Conservation (phyloP, 2,113 vertebrate species). For the Sinocyclocheilus grahami region DNA sequence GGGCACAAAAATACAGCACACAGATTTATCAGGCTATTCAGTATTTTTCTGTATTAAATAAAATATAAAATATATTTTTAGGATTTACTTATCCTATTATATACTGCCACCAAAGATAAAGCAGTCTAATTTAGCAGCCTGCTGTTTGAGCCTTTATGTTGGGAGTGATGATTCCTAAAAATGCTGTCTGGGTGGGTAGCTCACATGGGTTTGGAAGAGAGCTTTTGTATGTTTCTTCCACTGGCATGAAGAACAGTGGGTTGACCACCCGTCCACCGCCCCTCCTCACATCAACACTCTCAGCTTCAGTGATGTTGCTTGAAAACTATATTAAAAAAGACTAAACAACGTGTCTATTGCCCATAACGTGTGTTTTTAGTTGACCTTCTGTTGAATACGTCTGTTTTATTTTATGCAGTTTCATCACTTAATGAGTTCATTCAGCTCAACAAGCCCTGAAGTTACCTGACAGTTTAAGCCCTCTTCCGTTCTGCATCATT, state of each 20-base stretch:
- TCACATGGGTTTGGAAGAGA: not conserved
- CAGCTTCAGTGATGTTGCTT: not conserved
- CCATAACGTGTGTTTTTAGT: not conserved
- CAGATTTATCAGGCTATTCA: no score
- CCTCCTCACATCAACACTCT: not conserved
- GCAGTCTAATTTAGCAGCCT: not conserved
- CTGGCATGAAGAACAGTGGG: not conserved
- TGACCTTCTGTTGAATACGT: not conserved
- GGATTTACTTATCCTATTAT: not conserved
- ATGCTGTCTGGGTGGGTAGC: not conserved
- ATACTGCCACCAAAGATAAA: no score
- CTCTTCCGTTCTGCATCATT: slow-evolving; percentile 8
- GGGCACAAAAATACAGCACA: no score
- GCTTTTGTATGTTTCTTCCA: not conserved
- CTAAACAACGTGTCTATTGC: not conserved
- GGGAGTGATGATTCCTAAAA: not conserved
- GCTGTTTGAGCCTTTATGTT: not conserved
- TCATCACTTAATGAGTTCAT: not conserved
- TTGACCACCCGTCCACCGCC: not conserved
- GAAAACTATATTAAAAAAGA: not conserved
- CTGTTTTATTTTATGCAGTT: slow-evolving; percentile 8
- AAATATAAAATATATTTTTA: not conserved
- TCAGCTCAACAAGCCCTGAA: not conserved
- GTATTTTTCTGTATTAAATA: no score
- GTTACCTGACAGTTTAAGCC: slow-evolving; percentile 3